These are phyloP conservation scores for Semnopithecus entellus DNA, from an alignment of 2,113 vertebrate species.

Conservation along the genomic window DNA sequence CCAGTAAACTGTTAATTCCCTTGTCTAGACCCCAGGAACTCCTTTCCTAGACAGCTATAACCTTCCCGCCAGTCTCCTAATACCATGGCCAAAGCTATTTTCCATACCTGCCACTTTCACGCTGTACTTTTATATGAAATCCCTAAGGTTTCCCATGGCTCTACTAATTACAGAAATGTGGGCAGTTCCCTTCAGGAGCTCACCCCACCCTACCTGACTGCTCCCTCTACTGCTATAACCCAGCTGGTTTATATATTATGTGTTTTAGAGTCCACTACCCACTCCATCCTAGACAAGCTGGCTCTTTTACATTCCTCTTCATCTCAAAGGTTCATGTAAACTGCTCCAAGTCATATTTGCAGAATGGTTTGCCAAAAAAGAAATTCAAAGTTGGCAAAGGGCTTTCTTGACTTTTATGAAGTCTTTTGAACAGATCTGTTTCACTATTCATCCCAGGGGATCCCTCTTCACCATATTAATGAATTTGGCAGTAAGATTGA, in stretches of 20 bases:
- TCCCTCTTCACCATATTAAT: background rate
- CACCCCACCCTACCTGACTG: background rate
- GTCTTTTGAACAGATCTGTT: background rate
- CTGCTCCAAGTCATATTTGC: background rate
- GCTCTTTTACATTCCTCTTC: background rate
- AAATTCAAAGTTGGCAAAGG: background rate
- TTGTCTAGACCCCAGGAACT: slow-evolving; percentile 4
- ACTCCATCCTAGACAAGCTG: background rate
- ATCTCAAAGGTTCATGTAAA: background rate
- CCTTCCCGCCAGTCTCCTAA: background rate
- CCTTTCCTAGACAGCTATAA: slow-evolving; percentile 16
- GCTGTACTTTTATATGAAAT: background rate
- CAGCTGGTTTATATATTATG: background rate
- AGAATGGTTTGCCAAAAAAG: background rate
- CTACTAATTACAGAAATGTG: background rate
- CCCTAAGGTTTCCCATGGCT: background rate
- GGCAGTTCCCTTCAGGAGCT: background rate
- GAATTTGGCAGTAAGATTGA: background rate
- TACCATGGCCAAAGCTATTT: background rate
- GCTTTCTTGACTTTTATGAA: background rate
- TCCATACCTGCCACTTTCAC: background rate
- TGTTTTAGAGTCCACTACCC: background rate
- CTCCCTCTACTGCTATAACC: background rate
- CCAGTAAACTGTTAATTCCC: background rate
- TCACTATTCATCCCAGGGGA: background rate